phyloP scores from a whole-genome alignment of 1,140 invertebrate genomes.

The Meloidogyne hapla region DNA sequence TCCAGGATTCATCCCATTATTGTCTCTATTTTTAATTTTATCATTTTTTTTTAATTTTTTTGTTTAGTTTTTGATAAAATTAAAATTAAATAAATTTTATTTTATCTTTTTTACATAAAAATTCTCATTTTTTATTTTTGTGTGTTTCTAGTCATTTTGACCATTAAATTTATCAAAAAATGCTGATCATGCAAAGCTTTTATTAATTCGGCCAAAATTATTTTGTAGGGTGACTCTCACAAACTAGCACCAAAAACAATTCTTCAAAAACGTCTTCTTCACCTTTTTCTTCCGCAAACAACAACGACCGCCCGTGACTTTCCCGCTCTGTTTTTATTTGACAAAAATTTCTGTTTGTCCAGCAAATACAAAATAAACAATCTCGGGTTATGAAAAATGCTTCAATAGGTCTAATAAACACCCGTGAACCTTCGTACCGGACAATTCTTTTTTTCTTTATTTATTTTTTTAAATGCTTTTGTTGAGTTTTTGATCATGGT shows the following conservation, averaged over 20 bases:
- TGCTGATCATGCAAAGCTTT: constrained; percentile 5
- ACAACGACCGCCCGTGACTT: not conserved
- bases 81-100: no score
- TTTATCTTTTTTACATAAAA: not conserved
- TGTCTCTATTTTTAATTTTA: no score
- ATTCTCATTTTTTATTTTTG: no score
- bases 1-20: no score
- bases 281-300: not conserved
- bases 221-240: not conserved
- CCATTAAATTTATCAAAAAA: not conserved
- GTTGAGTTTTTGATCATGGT: not conserved
- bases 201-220: not conserved
- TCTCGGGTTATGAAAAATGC: not conserved
- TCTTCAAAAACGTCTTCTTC: not conserved
- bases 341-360: constrained; percentile 1
- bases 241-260: not conserved
- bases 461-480: not conserved
- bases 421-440: constrained; percentile 1
- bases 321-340: not conserved
- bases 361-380: not conserved
- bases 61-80: no score
- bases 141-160: not conserved
- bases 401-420: not conserved
- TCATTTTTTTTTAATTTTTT: no score
- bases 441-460: not conserved